A percentile compares a stretch with the other conserved stretches of the same genome.
These are phyloP conservation scores for Brachypalpus laphriformis DNA, from an alignment of 2,888 invertebrate genomes.

Conservation along the genomic window DNA sequence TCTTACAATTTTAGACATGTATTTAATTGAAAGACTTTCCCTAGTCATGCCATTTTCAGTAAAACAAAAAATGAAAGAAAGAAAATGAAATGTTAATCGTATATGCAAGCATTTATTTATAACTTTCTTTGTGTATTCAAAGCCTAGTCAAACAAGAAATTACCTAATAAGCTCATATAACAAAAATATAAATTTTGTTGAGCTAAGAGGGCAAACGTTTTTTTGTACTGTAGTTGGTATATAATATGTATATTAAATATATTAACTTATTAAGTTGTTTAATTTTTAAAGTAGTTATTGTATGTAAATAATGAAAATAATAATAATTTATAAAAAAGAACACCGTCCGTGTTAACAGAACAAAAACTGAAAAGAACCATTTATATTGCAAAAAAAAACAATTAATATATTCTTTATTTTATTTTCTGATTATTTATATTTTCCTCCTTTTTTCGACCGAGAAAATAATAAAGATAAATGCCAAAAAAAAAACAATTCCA, in stretches of 20 bases:
- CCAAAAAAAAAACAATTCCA: conserved; percentile 45
- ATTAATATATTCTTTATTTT: neutral
- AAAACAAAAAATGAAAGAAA: conserved; percentile 15
- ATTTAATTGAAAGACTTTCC: conserved; percentile 36
- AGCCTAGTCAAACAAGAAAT: conserved; percentile 47
- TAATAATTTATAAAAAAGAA: conserved; percentile 29
- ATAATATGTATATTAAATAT: conserved; percentile 52
- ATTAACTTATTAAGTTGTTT: conserved; percentile 64
- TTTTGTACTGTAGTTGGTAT: conserved; percentile 60
- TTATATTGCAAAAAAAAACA: conserved; percentile 23
- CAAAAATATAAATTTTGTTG: conserved; percentile 31
- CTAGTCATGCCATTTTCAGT: conserved; percentile 57
- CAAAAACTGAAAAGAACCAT: conserved; percentile 38
- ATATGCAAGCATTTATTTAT: conserved; percentile 54
- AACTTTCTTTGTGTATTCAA: conserved; percentile 31
- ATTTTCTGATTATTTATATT: conserved; percentile 5
- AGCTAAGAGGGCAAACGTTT: conserved; percentile 22
- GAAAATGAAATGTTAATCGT: conserved; percentile 23
- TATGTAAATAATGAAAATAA: conserved; percentile 62
- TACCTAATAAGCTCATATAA: conserved; percentile 15
- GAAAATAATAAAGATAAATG: conserved; percentile 29
- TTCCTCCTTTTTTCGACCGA: conserved; percentile 24
- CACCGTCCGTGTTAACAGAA: conserved; percentile 74
- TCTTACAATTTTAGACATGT: conserved; percentile 23
- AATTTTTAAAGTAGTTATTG: conserved; percentile 62